Evolutionary conservation across 2,888 invertebrate species (phyloP).

Genomic region (Temnothorax unifasciatus): DNA sequence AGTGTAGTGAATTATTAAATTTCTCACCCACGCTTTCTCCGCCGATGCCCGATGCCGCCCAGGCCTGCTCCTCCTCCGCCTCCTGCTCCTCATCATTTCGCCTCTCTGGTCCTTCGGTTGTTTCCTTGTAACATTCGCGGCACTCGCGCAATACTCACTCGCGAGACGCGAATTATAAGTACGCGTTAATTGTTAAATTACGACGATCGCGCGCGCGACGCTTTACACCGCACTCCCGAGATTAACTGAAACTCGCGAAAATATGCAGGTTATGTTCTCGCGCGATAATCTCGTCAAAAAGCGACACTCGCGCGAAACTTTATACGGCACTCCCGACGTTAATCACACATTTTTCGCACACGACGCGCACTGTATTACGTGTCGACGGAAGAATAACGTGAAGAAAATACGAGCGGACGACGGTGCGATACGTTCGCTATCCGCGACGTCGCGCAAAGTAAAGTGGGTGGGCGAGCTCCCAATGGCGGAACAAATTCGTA

Average conservation of each 20-base stretch:
- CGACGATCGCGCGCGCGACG: background rate
- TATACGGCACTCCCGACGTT: background rate
- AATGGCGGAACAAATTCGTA: background rate
- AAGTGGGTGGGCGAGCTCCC: too few species aligned
- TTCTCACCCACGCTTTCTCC: background rate
- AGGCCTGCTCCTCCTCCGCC: background rate
- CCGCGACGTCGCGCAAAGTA: background rate
- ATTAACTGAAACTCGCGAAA: background rate
- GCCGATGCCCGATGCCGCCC: background rate
- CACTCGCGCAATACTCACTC: background rate
- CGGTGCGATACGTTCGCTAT: background rate
- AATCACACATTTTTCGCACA: background rate
- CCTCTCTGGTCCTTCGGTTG: background rate
- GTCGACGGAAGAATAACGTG: background rate
- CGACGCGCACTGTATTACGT: background rate
- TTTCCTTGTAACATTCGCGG: background rate
- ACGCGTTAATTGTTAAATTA: background rate
- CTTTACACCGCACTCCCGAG: background rate
- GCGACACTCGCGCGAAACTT: background rate
- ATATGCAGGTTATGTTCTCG: background rate
- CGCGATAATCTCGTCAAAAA: background rate
- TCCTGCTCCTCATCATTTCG: background rate
- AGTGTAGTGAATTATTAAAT: background rate
- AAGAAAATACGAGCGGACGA: background rate
- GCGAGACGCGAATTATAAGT: background rate